phyloP scores from a whole-genome alignment of 1,140 invertebrate species.

The Drosophila ironensis region DNA sequence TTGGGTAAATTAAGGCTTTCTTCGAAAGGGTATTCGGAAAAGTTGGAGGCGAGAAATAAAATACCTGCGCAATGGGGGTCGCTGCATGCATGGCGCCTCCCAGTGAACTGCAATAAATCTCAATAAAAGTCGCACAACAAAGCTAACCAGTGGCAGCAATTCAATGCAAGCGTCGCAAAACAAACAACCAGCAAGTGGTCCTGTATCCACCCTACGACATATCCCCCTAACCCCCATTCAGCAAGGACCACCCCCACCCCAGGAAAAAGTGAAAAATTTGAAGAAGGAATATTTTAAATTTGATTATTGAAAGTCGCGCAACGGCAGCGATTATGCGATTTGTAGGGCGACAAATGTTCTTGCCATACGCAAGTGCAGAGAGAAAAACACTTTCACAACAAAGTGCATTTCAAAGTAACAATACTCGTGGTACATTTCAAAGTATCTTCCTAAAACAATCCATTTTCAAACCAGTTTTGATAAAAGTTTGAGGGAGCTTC shows the following conservation, averaged over 20 bases:
- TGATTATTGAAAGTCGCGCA: conserved; percentile 66
- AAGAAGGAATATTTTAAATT: conserved; percentile 70
- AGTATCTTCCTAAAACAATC: no score
- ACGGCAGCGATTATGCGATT: conserved; percentile 67
- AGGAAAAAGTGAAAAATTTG: conserved; percentile 35
- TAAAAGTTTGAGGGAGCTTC: no score
- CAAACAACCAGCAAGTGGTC: conserved; percentile 52
- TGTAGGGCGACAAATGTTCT: conserved; percentile 61
- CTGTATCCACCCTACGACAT: conserved; percentile 3
- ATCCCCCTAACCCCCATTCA: not conserved
- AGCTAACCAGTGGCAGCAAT: conserved; percentile 26
- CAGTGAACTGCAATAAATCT: conserved; percentile 72
- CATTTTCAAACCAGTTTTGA: no score
- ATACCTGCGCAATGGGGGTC: conserved; percentile 22
- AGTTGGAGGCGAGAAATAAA: not conserved
- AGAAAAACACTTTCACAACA: not conserved
- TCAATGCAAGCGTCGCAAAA: conserved; percentile 45
- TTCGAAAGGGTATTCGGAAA: conserved; percentile 5
- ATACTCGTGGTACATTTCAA: no score
- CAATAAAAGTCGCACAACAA: conserved; percentile 62
- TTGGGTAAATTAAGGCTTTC: no score
- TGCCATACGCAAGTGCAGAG: conserved; percentile 30
- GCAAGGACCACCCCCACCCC: not conserved
- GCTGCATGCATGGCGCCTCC: conserved; percentile 36
- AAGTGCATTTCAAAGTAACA: no score